A percentile compares a stretch with the other conserved stretches of the same genome.
These are phyloP conservation scores for Meloidogyne exigua DNA, from an alignment of 1,140 invertebrate species.

Conservation along the genomic window DNA sequence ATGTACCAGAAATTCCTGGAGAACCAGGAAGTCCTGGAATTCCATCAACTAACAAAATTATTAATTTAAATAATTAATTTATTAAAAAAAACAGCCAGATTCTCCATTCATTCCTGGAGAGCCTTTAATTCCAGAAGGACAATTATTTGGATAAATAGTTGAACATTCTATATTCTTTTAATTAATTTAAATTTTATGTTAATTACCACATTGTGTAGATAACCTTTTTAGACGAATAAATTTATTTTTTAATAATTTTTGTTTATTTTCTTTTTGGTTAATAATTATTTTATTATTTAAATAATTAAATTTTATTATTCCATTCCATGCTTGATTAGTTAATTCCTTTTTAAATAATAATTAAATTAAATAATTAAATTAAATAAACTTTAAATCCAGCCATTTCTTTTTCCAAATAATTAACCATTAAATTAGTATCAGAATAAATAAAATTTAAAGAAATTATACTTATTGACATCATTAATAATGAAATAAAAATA, in stretches of 20 bases:
- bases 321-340: constrained; percentile 11
- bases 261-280: not conserved
- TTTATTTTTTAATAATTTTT: not conserved
- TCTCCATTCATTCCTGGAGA: not conserved
- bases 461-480: constrained; percentile 1
- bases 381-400: not conserved
- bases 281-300: not conserved
- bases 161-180: constrained; percentile 19
- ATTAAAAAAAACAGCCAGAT: not conserved
- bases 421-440: constrained; percentile 17
- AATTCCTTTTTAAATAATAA: not conserved
- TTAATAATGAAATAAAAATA: constrained; percentile 4
- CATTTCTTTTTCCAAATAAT: constrained; percentile 13
- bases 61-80: not conserved
- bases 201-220: constrained; percentile 17
- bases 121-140: constrained; percentile 5
- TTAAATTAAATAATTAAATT: not conserved
- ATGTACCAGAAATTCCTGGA: constrained; percentile 3
- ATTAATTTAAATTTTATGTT: not conserved
- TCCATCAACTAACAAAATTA: not conserved
- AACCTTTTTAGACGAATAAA: constrained; percentile 15
- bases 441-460: constrained; percentile 9
- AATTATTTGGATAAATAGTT: constrained; percentile 9
- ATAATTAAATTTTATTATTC: constrained; percentile 6
- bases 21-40: constrained; percentile 8